These are phyloP conservation scores for Cotesia glomerata DNA, from an alignment of 1,140 invertebrate species.

Conservation along the genomic window DNA sequence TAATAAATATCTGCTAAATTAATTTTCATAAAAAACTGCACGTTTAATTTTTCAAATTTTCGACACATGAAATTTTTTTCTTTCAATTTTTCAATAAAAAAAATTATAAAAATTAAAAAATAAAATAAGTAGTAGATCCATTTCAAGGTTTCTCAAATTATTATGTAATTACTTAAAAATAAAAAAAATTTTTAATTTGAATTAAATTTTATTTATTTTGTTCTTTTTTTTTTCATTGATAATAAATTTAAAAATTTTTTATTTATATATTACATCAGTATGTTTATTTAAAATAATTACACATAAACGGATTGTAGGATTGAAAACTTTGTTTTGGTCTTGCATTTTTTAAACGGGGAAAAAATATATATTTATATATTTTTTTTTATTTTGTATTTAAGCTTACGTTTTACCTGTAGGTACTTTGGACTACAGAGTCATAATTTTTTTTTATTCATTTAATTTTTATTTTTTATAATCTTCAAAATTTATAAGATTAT, in stretches of 20 bases:
- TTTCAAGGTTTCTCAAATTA: too few species aligned
- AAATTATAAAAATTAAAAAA: too few species aligned
- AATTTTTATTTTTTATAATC: background rate
- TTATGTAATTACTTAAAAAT: too few species aligned
- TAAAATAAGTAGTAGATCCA: too few species aligned
- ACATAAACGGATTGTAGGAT: slow-evolving; percentile 33
- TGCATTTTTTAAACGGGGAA: slow-evolving; percentile 53
- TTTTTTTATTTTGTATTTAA: slow-evolving; percentile 24
- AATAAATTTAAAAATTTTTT: slow-evolving; percentile 1
- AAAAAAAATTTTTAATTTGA: background rate
- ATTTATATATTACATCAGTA: background rate
- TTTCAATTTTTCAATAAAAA: too few species aligned
- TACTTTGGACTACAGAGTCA: slow-evolving; percentile 59
- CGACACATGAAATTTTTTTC: too few species aligned
- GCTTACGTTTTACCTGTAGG: slow-evolving; percentile 56
- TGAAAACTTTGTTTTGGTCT: slow-evolving; percentile 61
- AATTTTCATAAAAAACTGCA: too few species aligned
- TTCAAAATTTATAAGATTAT: background rate
- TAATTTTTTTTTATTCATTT: background rate
- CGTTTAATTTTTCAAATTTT: too few species aligned
- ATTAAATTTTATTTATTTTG: too few species aligned
- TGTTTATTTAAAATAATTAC: background rate
- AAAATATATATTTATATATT: slow-evolving; percentile 52
- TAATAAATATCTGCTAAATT: too few species aligned
- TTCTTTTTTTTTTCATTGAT: background rate